Base-by-base conservation (phyloP, 2,888 invertebrate genomes). In the Calliphora vomitoria region DNA sequence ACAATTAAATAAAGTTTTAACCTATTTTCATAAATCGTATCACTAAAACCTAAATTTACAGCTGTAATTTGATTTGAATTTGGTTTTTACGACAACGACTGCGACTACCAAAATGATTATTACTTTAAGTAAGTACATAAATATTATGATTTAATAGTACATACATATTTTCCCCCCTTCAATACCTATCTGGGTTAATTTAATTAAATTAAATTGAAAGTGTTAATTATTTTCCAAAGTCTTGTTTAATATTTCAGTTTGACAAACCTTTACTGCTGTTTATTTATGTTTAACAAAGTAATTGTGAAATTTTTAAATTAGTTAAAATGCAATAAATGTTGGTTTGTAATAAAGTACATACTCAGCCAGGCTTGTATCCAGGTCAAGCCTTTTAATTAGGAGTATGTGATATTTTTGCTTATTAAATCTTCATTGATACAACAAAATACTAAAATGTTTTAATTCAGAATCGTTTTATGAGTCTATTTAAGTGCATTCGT, bases 131-230 rank as follows among this genome's bases (percentile, higher is more conserved):
- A 35, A 35, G 35, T 35, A 35, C 35, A n/a, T 53, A 8, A 25
- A 31, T 62, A n/a, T 58, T 58, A 13, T 58, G 31, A 1, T 58
- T 58, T 25, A 25, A 58, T 58, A 18, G 5, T 10, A 13, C 41
- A 44, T 11, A 13, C 41, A 44, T 11, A 50, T 18, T 53, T 41
- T 13, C 60, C 44, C 62, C 47, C 38, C 53, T 41, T 13, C 13
- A n/a, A 82, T 75, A 82, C 68, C 75, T 82, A 82, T 75, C 75
- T 82, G 60, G 75, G 71, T 81, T 81, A 85, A 47, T 81, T 75
- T 58, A 64, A 71, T 64, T 64, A 69, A 75, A 71, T 75, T 85
- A 55, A 31, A 55, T 69, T 82, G 47, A 81, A 85, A 76, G 75
- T 76, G 85, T 85, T 85, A 85, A 85, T 80, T 81, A 64, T 76